phyloP scores from a whole-genome alignment of 2,797 vertebrate species.

The Silurus aristotelis region DNA sequence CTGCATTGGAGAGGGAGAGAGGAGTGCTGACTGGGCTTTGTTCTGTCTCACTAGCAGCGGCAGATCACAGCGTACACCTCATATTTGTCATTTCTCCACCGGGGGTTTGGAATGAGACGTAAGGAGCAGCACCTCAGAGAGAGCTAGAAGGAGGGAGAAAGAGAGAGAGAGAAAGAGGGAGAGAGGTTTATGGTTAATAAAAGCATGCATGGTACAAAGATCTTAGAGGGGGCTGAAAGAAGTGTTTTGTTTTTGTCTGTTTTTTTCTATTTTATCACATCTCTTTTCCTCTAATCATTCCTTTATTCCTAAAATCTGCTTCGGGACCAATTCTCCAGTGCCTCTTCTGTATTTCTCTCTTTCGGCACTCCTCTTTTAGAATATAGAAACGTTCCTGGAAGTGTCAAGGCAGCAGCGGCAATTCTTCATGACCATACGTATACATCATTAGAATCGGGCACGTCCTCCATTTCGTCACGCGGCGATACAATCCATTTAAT shows the following conservation, averaged over 20 bases:
- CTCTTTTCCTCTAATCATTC: constrained; percentile 59
- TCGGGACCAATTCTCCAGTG: constrained; percentile 21
- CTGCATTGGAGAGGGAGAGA: constrained; percentile 75
- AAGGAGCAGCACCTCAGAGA: constrained; percentile 48
- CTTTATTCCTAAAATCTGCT: constrained; percentile 40
- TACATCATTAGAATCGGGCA: constrained; percentile 73
- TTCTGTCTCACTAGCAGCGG: constrained; percentile 75
- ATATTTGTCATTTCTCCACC: constrained; percentile 59
- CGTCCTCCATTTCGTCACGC: constrained; percentile 76
- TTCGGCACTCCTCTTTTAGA: constrained; percentile 56
- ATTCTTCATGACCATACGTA: constrained; percentile 64
- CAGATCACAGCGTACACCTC: constrained; percentile 69
- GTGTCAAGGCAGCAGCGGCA: constrained; percentile 55
- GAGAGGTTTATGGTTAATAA: constrained; percentile 55
- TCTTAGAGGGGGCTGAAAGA: constrained; percentile 45
- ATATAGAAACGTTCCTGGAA: constrained; percentile 69
- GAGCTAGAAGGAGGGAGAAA: constrained; percentile 9
- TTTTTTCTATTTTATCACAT: constrained; percentile 1
- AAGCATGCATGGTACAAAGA: constrained; percentile 45
- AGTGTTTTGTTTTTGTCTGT: no score
- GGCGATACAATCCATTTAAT: constrained; percentile 81
- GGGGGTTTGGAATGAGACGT: constrained; percentile 54
- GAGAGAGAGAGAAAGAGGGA: constrained; percentile 35
- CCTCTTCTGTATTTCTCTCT: constrained; percentile 36
- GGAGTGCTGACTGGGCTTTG: constrained; percentile 86